A percentile compares a stretch with the other conserved stretches of the same genome.
Evolutionary conservation across 2,797 vertebrate genomes (phyloP).

Genomic region (Acanthurus lineatus): DNA sequence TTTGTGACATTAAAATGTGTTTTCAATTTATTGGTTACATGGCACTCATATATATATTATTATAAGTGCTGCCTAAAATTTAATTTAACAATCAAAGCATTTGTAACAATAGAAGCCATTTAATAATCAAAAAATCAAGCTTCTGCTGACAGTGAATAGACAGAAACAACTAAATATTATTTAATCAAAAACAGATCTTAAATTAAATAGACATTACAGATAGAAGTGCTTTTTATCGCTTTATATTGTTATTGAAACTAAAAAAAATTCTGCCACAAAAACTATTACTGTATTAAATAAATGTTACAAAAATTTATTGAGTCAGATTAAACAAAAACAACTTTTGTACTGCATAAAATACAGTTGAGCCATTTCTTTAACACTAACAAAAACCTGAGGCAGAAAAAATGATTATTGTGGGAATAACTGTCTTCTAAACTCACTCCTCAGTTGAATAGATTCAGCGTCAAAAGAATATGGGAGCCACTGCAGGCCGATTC

Average conservation of each 20-base stretch:
- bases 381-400: conserved; percentile 5
- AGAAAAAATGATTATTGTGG: conserved; percentile 35
- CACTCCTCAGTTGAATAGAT: conserved; percentile 41
- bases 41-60: neutral
- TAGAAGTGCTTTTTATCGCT: neutral
- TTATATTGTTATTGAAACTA: neutral
- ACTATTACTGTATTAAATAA: neutral
- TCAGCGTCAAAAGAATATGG: conserved; percentile 34
- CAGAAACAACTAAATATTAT: neutral
- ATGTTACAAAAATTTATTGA: neutral
- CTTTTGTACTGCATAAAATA: neutral
- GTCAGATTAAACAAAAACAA: neutral
- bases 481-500: conserved; percentile 34
- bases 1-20: no score
- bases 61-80: neutral
- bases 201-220: neutral
- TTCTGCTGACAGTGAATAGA: neutral
- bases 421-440: conserved; percentile 40
- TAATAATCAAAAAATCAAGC: neutral
- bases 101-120: neutral
- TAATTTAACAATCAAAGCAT: neutral
- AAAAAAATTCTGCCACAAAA: neutral
- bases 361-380: neutral
- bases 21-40: neutral
- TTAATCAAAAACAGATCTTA: neutral